Evolutionary conservation across 2,797 vertebrate genomes (phyloP).

Genomic region (Gymnocypris eckloni): DNA sequence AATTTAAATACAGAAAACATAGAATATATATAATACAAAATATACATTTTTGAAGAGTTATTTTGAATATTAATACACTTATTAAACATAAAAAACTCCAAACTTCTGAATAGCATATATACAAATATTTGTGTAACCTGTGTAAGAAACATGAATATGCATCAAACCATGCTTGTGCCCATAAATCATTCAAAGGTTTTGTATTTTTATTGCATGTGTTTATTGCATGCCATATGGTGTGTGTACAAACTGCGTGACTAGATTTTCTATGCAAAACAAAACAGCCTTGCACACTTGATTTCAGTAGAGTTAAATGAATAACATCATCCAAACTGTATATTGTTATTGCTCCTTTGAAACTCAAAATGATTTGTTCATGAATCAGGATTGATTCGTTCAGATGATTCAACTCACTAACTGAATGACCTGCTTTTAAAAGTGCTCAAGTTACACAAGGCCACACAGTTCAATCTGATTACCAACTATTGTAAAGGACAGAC

Average conservation of each 20-base stretch:
- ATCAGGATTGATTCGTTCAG: neutral
- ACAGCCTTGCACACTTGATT: neutral
- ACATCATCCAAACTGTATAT: neutral
- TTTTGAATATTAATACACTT: too few relatives aligned
- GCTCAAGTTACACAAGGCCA: neutral
- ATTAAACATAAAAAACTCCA: too few relatives aligned
- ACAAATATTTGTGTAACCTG: neutral
- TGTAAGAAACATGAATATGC: neutral
- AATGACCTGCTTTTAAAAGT: neutral
- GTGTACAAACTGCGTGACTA: neutral
- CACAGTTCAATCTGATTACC: neutral
- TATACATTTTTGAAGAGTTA: too few relatives aligned
- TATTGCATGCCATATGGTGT: neutral
- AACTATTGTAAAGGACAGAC: neutral
- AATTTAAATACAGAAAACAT: too few relatives aligned
- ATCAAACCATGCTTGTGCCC: neutral
- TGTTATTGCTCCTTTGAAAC: neutral
- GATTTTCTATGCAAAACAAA: conserved; percentile 4
- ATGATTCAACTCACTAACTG: neutral
- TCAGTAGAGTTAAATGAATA: neutral
- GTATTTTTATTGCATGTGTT: neutral
- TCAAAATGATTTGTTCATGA: neutral
- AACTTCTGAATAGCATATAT: too few relatives aligned
- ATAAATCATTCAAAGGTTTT: neutral
- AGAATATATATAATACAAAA: too few relatives aligned